Base-by-base conservation (phyloP, 2,888 invertebrate genomes). In the Darwinula stevensoni region DNA sequence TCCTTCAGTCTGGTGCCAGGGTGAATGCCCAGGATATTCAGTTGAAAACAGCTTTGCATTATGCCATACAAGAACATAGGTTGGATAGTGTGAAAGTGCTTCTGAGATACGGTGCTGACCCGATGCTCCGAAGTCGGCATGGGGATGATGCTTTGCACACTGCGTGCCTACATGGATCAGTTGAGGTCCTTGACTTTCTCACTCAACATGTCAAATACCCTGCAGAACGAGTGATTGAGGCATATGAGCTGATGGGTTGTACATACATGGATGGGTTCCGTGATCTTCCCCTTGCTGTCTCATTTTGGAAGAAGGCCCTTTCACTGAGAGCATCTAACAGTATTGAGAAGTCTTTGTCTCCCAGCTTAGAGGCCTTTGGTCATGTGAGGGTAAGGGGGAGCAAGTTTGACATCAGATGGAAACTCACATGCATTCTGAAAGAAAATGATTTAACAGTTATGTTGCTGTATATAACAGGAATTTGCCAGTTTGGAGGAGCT, bases 101-200 rank as follows among this genome's bases (percentile, higher is more conserved):
- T 36, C 53, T 86, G 36, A 63, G 67, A 37, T 60, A 68, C 51
- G 73, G 73, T 36, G 80, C 84, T 2, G 65, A 75, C 56, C 71
- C 74, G 22, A 60, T 58, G 46, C 62, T 70, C 15, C 59, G 59
- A 38, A 74, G 75, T 41, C 62, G 73, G 40, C 69, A 71, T 45
- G 74, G 76, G 14, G 82, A 82, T 52, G 80, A 82, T 55, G 80
- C 82, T 17, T 53, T 84, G 42, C 74, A 75, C 45, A 75, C 74
- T 17, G 76, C 80, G 12, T 73, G 74, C 46, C 56, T 80, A 6
- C 73, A 72, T 49, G 73, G 72, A 31, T 45, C 46, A 31, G 38
- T 38, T 2, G 43, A 45, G 17, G 47, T 52, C 22, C 44, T 49
- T 14, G 45, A 48, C 4, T 46, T 45, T 35, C 41, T 53, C 9